Percentiles rank a stretch among this genome's conserved stretches.
Evolutionary conservation across 2,113 vertebrate genomes (phyloP).

Genomic region (Orthonyx spaldingii): DNA sequence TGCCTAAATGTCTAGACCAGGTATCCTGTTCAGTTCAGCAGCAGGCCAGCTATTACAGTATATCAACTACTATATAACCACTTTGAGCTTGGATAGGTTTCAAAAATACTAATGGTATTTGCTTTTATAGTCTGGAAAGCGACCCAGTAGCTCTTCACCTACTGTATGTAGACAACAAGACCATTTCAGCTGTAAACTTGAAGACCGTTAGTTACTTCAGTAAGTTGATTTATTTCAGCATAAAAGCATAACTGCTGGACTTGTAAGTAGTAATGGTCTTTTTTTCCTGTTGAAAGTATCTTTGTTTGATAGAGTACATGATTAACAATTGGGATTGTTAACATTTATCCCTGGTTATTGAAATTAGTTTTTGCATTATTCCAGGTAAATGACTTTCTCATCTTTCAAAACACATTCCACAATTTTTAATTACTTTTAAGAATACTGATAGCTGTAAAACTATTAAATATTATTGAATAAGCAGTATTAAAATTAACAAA

Average conservation of each 20-base stretch:
- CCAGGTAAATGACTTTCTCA: neutral
- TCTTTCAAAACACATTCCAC: neutral
- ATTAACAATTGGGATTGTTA: neutral
- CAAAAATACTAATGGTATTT: conserved; percentile 5
- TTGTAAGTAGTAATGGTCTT: neutral
- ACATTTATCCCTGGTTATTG: neutral
- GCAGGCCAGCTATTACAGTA: neutral
- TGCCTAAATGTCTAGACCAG: conserved; percentile 35
- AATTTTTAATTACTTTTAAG: neutral
- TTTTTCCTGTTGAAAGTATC: neutral
- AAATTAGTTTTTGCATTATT: neutral
- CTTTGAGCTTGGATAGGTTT: neutral
- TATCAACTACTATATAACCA: neutral
- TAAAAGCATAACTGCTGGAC: neutral
- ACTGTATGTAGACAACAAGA: neutral
- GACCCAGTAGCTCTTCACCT: neutral
- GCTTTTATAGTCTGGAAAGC: conserved; percentile 3
- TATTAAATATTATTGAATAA: neutral
- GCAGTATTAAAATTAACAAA: neutral
- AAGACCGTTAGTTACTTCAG: neutral
- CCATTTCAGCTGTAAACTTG: neutral
- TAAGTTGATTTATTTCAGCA: neutral
- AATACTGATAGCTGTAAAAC: neutral
- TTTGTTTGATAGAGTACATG: neutral
- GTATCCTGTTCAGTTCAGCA: conserved; percentile 26